These are phyloP conservation scores for Orchestia grillus DNA, from an alignment of 1,140 invertebrate species.

Conservation along the genomic window DNA sequence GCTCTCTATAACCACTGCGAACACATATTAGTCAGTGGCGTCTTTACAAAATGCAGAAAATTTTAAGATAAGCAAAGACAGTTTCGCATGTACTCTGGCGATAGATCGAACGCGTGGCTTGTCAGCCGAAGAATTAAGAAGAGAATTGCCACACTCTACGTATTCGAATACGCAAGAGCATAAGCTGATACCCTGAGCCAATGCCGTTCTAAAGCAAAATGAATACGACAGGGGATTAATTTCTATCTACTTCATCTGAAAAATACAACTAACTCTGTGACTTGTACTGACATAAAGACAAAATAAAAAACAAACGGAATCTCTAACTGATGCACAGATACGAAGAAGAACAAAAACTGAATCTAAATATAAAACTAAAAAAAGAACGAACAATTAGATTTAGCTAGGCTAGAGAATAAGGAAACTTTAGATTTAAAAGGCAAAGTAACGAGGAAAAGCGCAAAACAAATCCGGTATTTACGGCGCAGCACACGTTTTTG, in stretches of 20 bases:
- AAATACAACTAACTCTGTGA: neutral
- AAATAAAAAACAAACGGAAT: neutral
- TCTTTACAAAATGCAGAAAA: neutral
- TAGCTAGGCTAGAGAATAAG: neutral
- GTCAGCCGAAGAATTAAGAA: neutral
- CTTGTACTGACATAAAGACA: neutral
- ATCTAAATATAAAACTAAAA: neutral
- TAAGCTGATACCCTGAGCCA: too few species aligned
- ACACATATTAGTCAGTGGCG: neutral
- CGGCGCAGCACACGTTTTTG: neutral
- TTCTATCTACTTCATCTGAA: neutral
- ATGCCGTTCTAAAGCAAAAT: too few species aligned
- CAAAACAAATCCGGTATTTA: neutral
- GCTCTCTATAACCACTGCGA: neutral
- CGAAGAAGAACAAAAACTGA: neutral
- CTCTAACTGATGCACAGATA: neutral
- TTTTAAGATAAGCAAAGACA: neutral
- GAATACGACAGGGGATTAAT: neutral
- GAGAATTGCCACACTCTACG: neutral
- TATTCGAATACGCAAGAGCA: too few species aligned
- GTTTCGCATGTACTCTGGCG: neutral
- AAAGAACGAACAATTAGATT: neutral
- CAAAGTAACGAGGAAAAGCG: neutral
- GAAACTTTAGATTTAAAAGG: neutral
- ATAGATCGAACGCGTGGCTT: neutral